phyloP scores from a whole-genome alignment of 2,888 invertebrate species.

The Cylindroiulus punctatus region DNA sequence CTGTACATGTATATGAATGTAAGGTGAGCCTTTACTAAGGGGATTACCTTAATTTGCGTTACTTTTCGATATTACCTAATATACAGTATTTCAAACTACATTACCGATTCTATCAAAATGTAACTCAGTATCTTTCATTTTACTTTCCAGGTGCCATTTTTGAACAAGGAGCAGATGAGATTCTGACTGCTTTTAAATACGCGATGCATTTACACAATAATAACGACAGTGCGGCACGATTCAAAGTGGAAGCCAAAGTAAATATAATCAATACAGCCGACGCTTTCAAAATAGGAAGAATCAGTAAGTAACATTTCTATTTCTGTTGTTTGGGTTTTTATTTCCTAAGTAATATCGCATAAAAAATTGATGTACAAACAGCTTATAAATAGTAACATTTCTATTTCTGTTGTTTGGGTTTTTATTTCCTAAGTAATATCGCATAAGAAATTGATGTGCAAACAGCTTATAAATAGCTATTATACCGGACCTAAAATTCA shows the following conservation, averaged over 20 bases:
- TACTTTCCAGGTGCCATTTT: constrained; percentile 83
- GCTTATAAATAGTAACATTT: constrained; percentile 63
- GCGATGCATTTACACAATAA: constrained; percentile 84
- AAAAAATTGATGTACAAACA: too few relatives aligned
- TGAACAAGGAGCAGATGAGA: constrained; percentile 90
- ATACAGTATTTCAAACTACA: background rate
- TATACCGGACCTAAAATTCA: too few relatives aligned
- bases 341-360: too few relatives aligned
- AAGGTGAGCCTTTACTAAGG: too few relatives aligned
- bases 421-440: too few relatives aligned
- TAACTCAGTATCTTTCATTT: constrained; percentile 49
- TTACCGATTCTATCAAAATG: background rate
- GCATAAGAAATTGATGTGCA: too few relatives aligned
- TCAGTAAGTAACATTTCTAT: constrained; percentile 76
- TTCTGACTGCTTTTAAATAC: constrained; percentile 91
- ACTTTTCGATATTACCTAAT: too few relatives aligned
- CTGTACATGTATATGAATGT: too few relatives aligned
- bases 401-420: constrained; percentile 7
- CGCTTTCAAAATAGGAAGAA: constrained; percentile 88
- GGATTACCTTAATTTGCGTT: too few relatives aligned
- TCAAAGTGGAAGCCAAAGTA: constrained; percentile 87
- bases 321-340: background rate
- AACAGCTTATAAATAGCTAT: too few relatives aligned
- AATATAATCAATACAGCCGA: constrained; percentile 93
- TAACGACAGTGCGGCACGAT: constrained; percentile 80